A percentile compares a stretch with the other conserved stretches of the same genome.
Evolutionary conservation across 2,888 invertebrate genomes (phyloP).

Genomic region (Latheticus oryzae): DNA sequence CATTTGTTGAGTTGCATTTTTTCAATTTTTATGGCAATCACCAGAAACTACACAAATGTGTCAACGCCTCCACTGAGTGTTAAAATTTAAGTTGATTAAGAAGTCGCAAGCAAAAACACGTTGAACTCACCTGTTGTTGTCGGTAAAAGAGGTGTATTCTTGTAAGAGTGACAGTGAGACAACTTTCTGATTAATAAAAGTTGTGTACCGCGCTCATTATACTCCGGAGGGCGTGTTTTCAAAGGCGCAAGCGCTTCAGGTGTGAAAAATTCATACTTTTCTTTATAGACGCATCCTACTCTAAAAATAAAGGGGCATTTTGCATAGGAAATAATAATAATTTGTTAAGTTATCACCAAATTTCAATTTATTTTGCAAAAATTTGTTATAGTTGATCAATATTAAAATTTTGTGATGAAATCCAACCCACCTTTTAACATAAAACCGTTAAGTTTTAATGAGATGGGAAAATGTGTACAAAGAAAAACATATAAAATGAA

Average conservation of each 20-base stretch:
- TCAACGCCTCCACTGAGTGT: too few relatives aligned
- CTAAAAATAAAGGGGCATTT: conserved; percentile 23
- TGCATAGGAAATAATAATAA: not conserved
- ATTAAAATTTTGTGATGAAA: conserved; percentile 17
- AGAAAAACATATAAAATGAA: too few relatives aligned
- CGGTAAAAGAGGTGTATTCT: conserved; percentile 29
- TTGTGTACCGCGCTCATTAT: conserved; percentile 53
- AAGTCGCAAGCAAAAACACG: conserved; percentile 19
- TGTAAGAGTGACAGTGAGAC: conserved; percentile 47
- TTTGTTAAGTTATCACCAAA: not conserved
- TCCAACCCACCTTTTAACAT: conserved; percentile 20
- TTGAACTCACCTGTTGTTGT: conserved; percentile 40
- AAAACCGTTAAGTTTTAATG: conserved; percentile 27
- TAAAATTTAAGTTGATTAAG: not conserved
- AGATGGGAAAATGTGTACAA: too few relatives aligned
- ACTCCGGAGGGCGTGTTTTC: conserved; percentile 48
- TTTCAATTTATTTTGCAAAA: conserved; percentile 2
- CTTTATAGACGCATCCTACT: conserved; percentile 7
- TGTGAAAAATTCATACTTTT: conserved; percentile 34
- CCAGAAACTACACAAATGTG: too few relatives aligned
- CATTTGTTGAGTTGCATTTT: too few relatives aligned
- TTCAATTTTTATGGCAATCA: too few relatives aligned
- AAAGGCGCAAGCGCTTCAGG: conserved; percentile 45
- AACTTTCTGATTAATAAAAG: conserved; percentile 59
- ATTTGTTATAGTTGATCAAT: conserved; percentile 5